These are phyloP conservation scores for Meles meles DNA, from an alignment of 2,113 vertebrate genomes.

Conservation along the genomic window DNA sequence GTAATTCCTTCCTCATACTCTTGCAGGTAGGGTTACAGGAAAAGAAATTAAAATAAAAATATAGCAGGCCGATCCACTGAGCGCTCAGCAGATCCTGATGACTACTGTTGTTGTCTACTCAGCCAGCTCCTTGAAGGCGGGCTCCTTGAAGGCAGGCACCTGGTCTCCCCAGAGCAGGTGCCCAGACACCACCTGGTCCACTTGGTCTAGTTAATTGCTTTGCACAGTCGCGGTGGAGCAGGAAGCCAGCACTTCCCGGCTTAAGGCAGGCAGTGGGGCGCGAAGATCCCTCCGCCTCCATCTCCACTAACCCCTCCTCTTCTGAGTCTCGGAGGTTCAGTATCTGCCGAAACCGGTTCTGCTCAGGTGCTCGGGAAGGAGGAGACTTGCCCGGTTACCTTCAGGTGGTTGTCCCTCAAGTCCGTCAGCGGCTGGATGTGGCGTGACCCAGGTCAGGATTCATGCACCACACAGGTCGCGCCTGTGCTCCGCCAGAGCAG, in stretches of 20 bases:
- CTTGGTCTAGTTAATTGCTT: accelerated
- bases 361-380: background rate
- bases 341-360: background rate
- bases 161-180: background rate
- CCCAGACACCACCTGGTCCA: background rate
- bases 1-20: background rate
- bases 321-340: background rate
- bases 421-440: background rate
- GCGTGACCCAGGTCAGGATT: background rate
- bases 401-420: background rate
- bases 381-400: background rate
- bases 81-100: background rate
- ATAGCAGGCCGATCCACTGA: background rate
- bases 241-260: background rate
- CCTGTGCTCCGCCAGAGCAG: background rate
- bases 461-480: background rate
- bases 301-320: background rate
- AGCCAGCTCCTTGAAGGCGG: background rate
- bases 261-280: no score
- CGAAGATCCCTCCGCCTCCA: background rate
- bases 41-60: background rate
- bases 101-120: accelerated
- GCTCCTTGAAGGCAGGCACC: background rate
- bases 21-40: background rate
- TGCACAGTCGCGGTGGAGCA: background rate